Conservation (phyloP, 1,140 invertebrate species). For the Papilio dardanus region DNA sequence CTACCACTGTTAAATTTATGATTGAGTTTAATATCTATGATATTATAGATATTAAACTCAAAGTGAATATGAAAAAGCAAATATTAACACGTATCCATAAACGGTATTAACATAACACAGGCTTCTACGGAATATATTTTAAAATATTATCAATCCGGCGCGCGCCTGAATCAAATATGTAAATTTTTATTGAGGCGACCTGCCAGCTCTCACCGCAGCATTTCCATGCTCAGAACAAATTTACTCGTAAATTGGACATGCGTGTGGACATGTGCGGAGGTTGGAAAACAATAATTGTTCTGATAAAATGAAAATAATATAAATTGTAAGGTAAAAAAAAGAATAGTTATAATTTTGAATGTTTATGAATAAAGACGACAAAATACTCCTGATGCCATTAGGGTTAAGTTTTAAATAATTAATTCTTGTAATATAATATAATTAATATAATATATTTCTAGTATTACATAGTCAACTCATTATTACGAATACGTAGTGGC, state of each 20-base stretch:
- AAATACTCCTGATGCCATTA: too few species aligned
- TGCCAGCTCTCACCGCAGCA: background rate
- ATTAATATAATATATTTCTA: too few species aligned
- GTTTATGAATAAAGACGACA: too few species aligned
- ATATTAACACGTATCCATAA: background rate
- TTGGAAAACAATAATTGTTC: background rate
- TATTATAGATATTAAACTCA: background rate
- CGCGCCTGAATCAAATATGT: background rate
- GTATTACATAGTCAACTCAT: too few species aligned
- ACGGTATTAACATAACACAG: background rate
- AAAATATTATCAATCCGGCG: slow-evolving; percentile 1
- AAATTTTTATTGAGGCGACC: slow-evolving; percentile 12
- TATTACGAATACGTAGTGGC: too few species aligned
- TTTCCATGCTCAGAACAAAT: background rate
- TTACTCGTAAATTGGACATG: background rate
- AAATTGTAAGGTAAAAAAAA: too few species aligned
- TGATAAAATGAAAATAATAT: too few species aligned
- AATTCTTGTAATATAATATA: too few species aligned
- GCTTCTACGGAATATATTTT: background rate
- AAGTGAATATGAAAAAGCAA: background rate
- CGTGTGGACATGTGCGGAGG: background rate
- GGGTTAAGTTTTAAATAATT: too few species aligned
- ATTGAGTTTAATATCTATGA: background rate
- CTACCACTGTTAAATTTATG: too few species aligned
- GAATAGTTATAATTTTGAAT: too few species aligned